A percentile compares a stretch with the other conserved stretches of the same genome.
phyloP scores from a whole-genome alignment of 2,797 vertebrate genomes.

The Pangasius krempfi region DNA sequence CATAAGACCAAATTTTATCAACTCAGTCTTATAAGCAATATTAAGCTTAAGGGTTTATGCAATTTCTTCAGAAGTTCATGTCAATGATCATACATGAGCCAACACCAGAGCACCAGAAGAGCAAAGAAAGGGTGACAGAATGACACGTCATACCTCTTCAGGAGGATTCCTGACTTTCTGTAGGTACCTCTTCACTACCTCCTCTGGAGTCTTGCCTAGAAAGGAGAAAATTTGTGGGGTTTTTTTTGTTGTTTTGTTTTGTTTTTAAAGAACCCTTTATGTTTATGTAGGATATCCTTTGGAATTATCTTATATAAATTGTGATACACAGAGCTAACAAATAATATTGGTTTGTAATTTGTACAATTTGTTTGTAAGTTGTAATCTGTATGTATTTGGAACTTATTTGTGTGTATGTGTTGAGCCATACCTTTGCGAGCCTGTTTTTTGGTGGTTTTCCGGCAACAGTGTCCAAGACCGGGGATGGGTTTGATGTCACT shows the following conservation, averaged over 20 bases:
- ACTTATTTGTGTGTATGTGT: not conserved
- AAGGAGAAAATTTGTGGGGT: not conserved
- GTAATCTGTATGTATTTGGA: not conserved
- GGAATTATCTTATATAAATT: not conserved
- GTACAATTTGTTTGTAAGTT: too few species aligned
- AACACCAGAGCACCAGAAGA: not conserved
- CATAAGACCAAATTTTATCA: not conserved
- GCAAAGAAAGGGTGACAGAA: not conserved
- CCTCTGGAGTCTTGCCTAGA: constrained; percentile 89
- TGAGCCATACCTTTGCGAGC: constrained; percentile 83
- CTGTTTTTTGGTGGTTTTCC: constrained; percentile 94
- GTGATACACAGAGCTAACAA: not conserved
- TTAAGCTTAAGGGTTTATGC: not conserved
- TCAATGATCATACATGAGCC: not conserved
- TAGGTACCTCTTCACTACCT: constrained; percentile 91
- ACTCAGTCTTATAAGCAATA: not conserved
- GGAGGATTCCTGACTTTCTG: constrained; percentile 90
- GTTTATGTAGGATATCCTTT: not conserved
- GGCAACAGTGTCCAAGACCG: constrained; percentile 86
- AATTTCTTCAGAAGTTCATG: not conserved
- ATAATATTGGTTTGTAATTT: not conserved
- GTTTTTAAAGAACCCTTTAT: not conserved
- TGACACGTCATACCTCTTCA: constrained; percentile 79
- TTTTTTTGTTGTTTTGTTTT: too few species aligned
- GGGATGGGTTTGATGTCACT: constrained; percentile 91